Evolutionary conservation across 1,140 invertebrate species (phyloP), one percentile per base, ranked within the genome.

Genomic region (Anoplophora glabripennis): DNA sequence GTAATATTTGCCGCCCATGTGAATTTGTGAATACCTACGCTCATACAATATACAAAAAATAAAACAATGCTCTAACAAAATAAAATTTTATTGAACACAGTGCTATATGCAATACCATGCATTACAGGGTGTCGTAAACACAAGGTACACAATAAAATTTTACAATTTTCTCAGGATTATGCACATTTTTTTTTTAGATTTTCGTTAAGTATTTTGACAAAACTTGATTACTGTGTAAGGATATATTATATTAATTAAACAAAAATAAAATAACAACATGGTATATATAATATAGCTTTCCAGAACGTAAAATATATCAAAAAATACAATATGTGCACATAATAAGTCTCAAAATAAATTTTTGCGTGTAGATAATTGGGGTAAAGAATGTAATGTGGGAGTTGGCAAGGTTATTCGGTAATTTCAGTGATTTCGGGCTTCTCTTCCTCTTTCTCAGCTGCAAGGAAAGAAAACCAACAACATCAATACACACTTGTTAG

Each of bases 351-450:
- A 12, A 44, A 44, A 9, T 34, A 18, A 54, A 17, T 28, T 28
- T 28, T 28, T 28, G 21, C 21, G 21, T 28, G 21, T 54, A 41
- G 41, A 56, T 38, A 58, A 15, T 36, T 35, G 34, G 37, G 51
- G 53, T 38, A 41, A 53, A 47, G 38, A 60, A 54, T 51, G 40
- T 21, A 61, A 33, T 12, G 17, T 41, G 53, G 49, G n/a, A 58
- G 53, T 45, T 17, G 53, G 57, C 54, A 61, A 60, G 58, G 58
- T 70, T 69, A 72, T 69, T 71, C 71, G 61, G 68, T 68, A 42
- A 68, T 61, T 65, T 68, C 68, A 40, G 67, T 69, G 63, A 72
- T 72, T 72, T 68, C 65, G 42, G 66, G 55, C 64, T 71, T 69
- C 52, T 64, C 71, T 61, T 72, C 69, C 45, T 64, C 57, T 64